Percentiles rank a stretch among this genome's conserved stretches.
These are phyloP conservation scores for Melanostoma mellinum DNA, from an alignment of 2,888 invertebrate genomes.

Conservation along the genomic window DNA sequence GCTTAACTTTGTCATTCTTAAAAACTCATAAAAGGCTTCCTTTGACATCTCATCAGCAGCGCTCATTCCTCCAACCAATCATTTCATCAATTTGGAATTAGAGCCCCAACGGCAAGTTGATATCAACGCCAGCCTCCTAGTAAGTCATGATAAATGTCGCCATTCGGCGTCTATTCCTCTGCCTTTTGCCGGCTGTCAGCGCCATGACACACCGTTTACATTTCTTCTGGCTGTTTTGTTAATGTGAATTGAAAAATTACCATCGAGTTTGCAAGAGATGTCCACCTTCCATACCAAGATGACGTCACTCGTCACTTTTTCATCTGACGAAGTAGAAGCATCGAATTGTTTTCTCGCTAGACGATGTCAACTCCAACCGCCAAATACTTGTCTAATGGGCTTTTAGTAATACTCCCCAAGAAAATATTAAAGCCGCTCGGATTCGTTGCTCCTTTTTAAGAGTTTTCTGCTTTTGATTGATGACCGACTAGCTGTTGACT, in stretches of 20 bases:
- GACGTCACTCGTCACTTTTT: slow-evolving; percentile 45
- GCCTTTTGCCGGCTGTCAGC: slow-evolving; percentile 43
- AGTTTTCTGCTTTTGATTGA: slow-evolving; percentile 63
- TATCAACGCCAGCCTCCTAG: slow-evolving; percentile 29
- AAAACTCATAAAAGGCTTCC: background rate
- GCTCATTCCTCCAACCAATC: slow-evolving; percentile 57
- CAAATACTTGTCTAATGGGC: slow-evolving; percentile 55
- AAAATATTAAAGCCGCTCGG: slow-evolving; percentile 37
- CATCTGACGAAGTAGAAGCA: slow-evolving; percentile 6
- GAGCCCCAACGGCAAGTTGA: slow-evolving; percentile 12
- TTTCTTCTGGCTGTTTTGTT: slow-evolving; percentile 18
- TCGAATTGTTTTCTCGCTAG: slow-evolving; percentile 15
- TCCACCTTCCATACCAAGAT: slow-evolving; percentile 37
- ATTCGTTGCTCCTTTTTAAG: slow-evolving; percentile 32
- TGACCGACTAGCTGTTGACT: slow-evolving; percentile 72
- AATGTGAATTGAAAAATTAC: slow-evolving; percentile 49
- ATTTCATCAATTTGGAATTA: slow-evolving; percentile 52
- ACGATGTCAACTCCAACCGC: slow-evolving; percentile 15
- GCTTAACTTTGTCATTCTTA: background rate
- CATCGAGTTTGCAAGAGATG: slow-evolving; percentile 26
- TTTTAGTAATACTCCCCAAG: slow-evolving; percentile 33
- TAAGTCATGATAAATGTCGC: slow-evolving; percentile 64
- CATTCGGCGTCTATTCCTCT: slow-evolving; percentile 33
- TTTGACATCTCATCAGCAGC: slow-evolving; percentile 37
- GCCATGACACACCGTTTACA: slow-evolving; percentile 40